These are phyloP conservation scores for Drosophila arizonae DNA, from an alignment of 1,140 invertebrate species.

Conservation along the genomic window DNA sequence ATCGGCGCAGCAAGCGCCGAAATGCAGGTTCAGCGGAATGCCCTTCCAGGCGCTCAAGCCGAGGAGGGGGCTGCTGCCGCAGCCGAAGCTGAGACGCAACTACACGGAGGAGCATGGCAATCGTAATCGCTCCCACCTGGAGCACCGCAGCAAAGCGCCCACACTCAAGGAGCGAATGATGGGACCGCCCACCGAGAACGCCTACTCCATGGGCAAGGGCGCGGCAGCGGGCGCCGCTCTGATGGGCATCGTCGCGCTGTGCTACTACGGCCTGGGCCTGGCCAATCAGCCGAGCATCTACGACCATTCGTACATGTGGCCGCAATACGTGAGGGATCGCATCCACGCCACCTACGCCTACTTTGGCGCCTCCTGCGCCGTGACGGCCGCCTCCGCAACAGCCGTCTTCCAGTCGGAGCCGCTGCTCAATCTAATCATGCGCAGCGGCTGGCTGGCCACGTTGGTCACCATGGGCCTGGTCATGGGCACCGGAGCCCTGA, in stretches of 20 bases:
- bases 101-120: constrained; percentile 48
- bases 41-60: neutral
- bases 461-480: constrained; percentile 91
- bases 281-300: constrained; percentile 90
- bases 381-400: constrained; percentile 92
- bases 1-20: constrained; percentile 22
- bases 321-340: constrained; percentile 94
- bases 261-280: constrained; percentile 97
- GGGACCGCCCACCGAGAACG: constrained; percentile 83
- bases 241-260: constrained; percentile 94
- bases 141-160: constrained; percentile 39
- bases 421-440: constrained; percentile 88
- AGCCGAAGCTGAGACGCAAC: constrained; percentile 25
- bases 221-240: constrained; percentile 93
- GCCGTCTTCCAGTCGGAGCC: constrained; percentile 91
- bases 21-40: neutral
- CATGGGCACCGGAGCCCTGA: constrained; percentile 93
- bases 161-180: constrained; percentile 74
- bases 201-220: constrained; percentile 93
- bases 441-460: constrained; percentile 90
- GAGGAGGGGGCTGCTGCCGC: constrained; percentile 8
- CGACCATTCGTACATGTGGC: constrained; percentile 95
- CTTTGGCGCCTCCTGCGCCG: constrained; percentile 92
- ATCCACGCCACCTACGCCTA: constrained; percentile 97
- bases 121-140: constrained; percentile 45